Evolutionary conservation across 2,888 invertebrate species (phyloP).

Genomic region (Tenthredo amoena): DNA sequence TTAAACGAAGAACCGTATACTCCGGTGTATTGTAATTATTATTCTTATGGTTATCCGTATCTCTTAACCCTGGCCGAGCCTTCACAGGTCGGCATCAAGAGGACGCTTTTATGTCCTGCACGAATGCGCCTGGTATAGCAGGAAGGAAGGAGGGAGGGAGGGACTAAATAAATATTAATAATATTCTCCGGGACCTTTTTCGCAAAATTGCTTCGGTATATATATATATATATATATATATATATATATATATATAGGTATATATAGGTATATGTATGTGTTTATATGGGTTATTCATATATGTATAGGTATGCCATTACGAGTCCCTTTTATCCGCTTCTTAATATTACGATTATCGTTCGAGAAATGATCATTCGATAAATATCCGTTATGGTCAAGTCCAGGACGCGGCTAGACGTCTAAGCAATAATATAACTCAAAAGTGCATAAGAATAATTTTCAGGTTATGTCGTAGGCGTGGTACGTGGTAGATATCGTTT

Average conservation of each 20-base stretch:
- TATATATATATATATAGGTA: not conserved
- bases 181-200: constrained; percentile 56
- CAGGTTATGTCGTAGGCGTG: constrained; percentile 45
- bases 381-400: constrained; percentile 41
- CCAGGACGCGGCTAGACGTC: constrained; percentile 3
- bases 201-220: constrained; percentile 22
- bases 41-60: constrained; percentile 57
- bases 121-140: constrained; percentile 59
- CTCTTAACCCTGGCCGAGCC: constrained; percentile 53
- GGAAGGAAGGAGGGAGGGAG: constrained; percentile 34
- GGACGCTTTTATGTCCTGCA: constrained; percentile 60
- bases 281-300: not conserved
- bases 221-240: not conserved
- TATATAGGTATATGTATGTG: not conserved
- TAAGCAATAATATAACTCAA: constrained; percentile 46
- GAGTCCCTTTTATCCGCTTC: constrained; percentile 14
- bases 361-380: constrained; percentile 49
- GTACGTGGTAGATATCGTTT: constrained; percentile 38
- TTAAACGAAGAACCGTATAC: not conserved
- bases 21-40: constrained; percentile 61
- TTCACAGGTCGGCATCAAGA: constrained; percentile 55
- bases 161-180: constrained; percentile 66
- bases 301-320: not conserved
- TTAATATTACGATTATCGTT: constrained; percentile 51
- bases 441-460: constrained; percentile 42